Conservation (phyloP, 2,113 vertebrate species). For the Ellobius talpinus region DNA sequence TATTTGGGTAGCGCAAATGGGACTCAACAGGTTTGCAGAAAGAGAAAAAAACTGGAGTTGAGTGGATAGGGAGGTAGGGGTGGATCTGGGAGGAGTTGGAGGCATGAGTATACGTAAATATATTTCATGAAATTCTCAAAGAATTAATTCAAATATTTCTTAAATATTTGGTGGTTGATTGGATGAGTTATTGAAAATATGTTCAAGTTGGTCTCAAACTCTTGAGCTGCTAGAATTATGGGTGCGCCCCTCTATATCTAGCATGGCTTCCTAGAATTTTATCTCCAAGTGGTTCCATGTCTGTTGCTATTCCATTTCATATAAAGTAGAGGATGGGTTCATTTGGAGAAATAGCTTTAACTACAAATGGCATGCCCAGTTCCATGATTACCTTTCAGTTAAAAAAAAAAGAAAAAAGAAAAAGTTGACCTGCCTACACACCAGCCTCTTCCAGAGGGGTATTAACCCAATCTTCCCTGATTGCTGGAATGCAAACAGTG, state of each 20-base stretch:
- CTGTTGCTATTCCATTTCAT: not conserved
- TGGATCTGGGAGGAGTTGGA: not conserved
- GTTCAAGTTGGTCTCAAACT: not conserved
- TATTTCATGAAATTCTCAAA: not conserved
- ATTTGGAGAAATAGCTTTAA: not conserved
- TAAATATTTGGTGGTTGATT: not conserved
- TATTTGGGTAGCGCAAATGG: not conserved
- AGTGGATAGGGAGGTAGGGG: not conserved
- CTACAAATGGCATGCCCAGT: not conserved
- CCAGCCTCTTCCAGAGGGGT: not conserved
- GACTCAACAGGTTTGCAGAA: not conserved
- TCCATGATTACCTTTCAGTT: not conserved
- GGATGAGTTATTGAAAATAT: not conserved
- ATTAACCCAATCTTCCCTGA: not conserved
- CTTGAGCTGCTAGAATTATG: not conserved
- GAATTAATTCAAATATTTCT: not conserved
- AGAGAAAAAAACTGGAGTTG: not conserved
- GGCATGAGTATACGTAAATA: not conserved
- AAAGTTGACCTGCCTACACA: not conserved
- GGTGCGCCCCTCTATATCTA: accelerated
- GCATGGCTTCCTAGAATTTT: not conserved
- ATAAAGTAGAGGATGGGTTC: not conserved
- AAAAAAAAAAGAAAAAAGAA: not conserved
- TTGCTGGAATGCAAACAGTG: not conserved
- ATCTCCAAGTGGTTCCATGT: not conserved